Percentiles rank a stretch among this genome's conserved stretches.
Evolutionary conservation across 2,888 invertebrate species (phyloP).

Genomic region (Campoplex nolae): DNA sequence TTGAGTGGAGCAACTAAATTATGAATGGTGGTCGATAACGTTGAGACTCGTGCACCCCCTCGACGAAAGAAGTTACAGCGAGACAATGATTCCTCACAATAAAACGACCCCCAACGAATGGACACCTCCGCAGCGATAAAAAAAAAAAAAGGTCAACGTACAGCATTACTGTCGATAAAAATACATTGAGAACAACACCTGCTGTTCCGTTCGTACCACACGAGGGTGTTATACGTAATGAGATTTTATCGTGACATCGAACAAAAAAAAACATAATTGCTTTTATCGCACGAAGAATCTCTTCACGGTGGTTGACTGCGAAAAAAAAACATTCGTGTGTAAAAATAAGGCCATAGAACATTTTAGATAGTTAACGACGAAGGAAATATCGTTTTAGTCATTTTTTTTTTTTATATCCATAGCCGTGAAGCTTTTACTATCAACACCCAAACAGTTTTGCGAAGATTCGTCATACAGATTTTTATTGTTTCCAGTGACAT

Average conservation of each 20-base stretch:
- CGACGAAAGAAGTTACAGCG: slow-evolving; percentile 67
- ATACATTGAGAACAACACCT: slow-evolving; percentile 12
- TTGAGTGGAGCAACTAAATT: slow-evolving; percentile 82
- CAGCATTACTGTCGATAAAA: slow-evolving; percentile 37
- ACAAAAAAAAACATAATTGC: not conserved
- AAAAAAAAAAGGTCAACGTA: slow-evolving; percentile 47
- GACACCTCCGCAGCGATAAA: slow-evolving; percentile 20
- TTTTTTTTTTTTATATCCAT: not conserved
- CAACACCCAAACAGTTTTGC: not conserved
- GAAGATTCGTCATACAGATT: not conserved
- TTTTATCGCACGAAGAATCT: slow-evolving; percentile 21
- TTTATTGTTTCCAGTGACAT: slow-evolving; percentile 55
- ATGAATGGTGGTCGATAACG: slow-evolving; percentile 83
- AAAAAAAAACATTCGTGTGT: not conserved
- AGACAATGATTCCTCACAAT: slow-evolving; percentile 61
- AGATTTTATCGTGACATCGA: slow-evolving; percentile 33
- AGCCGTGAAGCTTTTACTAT: not conserved
- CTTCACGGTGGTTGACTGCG: not conserved
- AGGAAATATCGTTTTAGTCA: not conserved
- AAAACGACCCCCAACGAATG: slow-evolving; percentile 38
- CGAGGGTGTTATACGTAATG: slow-evolving; percentile 7
- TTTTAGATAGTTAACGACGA: not conserved
- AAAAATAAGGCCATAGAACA: slow-evolving; percentile 25
- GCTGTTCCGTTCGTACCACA: slow-evolving; percentile 7
- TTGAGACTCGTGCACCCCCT: slow-evolving; percentile 55